Conservation (phyloP, 2,888 invertebrate genomes). For the Litoditis marina region DNA sequence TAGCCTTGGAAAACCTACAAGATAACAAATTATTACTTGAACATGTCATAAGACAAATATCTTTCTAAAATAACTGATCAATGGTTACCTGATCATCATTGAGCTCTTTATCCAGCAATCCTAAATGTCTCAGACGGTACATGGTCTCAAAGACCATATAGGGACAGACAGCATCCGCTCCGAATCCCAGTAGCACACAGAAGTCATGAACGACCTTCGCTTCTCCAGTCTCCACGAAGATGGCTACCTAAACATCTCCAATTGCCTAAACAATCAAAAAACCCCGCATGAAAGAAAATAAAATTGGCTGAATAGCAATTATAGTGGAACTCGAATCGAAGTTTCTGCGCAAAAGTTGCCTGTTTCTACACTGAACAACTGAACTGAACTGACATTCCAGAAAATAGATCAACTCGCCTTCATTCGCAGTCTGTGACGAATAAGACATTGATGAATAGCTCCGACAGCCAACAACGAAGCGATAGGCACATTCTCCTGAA, state of each 20-base stretch:
- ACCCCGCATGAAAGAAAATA: background rate
- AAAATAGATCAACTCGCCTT: no score
- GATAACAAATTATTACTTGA: background rate
- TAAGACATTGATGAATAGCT: conserved; percentile 89
- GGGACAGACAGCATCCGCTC: conserved; percentile 95
- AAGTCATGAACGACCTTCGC: conserved; percentile 87
- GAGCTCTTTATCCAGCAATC: conserved; percentile 75
- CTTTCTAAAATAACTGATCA: background rate
- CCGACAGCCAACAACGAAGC: conserved; percentile 82
- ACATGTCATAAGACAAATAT: no score
- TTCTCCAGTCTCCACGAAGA: conserved; percentile 92
- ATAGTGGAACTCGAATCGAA: no score
- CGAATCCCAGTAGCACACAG: conserved; percentile 86
- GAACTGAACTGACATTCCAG: no score
- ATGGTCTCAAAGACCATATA: conserved; percentile 82
- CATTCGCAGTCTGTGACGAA: conserved; percentile 90
- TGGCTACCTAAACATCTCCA: conserved; percentile 68
- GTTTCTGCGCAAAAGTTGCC: no score
- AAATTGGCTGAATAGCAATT: background rate
- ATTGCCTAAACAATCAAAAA: background rate
- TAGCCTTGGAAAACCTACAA: conserved; percentile 70
- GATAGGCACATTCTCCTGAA: conserved; percentile 63
- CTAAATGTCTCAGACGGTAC: conserved; percentile 79
- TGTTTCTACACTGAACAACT: no score
- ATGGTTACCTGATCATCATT: conserved; percentile 63